Conservation (phyloP, 2,888 invertebrate species). For the Brachycybe producta region DNA sequence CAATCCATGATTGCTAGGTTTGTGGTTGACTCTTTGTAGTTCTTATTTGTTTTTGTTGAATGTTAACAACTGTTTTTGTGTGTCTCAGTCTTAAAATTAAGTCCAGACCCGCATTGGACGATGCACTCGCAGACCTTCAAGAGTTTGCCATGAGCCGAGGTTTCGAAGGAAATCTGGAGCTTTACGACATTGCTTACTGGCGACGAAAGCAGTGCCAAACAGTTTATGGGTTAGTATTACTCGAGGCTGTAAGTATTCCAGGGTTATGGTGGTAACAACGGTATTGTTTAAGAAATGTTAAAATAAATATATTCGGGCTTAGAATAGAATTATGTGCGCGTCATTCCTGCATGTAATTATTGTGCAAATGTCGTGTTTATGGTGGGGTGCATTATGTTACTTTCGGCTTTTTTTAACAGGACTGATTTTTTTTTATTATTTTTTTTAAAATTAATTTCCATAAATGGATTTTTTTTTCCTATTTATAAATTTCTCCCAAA, state of each 20-base stretch:
- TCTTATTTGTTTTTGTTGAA: not conserved
- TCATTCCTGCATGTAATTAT: too few relatives aligned
- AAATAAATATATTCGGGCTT: slow-evolving; percentile 17
- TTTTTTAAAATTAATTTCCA: too few relatives aligned
- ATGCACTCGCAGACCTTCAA: slow-evolving; percentile 56
- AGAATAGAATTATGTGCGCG: too few relatives aligned
- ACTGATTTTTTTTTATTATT: too few relatives aligned
- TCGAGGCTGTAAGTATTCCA: too few relatives aligned
- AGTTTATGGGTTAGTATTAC: slow-evolving; percentile 43
- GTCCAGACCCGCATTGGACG: slow-evolving; percentile 51
- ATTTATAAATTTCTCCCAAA: too few relatives aligned
- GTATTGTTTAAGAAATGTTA: slow-evolving; percentile 6
- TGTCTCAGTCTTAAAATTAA: slow-evolving; percentile 25
- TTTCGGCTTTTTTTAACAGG: too few relatives aligned
- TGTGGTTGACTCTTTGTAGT: slow-evolving; percentile 35
- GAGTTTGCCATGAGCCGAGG: slow-evolving; percentile 60
- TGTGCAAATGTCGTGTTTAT: too few relatives aligned
- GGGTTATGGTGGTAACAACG: too few relatives aligned
- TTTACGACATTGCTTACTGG: slow-evolving; percentile 84
- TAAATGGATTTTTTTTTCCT: too few relatives aligned
- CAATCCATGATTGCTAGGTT: slow-evolving; percentile 50
- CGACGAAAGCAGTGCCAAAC: slow-evolving; percentile 56
- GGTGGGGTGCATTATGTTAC: too few relatives aligned
- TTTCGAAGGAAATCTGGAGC: slow-evolving; percentile 50
- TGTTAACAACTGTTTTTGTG: slow-evolving; percentile 7